Evolutionary conservation across 2,888 invertebrate genomes (phyloP).

Genomic region (Hecatera dysodea): DNA sequence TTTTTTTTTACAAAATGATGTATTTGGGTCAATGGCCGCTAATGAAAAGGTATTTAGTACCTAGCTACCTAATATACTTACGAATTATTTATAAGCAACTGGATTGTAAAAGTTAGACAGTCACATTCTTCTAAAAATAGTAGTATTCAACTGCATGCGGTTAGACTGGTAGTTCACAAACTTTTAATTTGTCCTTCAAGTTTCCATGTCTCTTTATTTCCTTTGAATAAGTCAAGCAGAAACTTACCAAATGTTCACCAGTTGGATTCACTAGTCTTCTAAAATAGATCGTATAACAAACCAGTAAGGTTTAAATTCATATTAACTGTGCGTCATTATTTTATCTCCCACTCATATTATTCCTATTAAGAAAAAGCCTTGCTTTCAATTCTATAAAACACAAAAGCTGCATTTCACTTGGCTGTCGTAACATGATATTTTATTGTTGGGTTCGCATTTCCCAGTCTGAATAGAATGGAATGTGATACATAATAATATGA

Average conservation of each 20-base stretch:
- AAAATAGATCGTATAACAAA: conserved; percentile 15
- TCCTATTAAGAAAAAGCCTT: not conserved
- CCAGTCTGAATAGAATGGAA: conserved; percentile 40
- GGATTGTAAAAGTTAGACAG: no score
- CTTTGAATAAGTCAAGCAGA: not conserved
- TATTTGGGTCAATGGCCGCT: no score
- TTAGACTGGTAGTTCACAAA: no score
- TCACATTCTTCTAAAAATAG: no score
- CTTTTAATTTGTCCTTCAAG: not conserved
- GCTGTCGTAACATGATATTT: conserved; percentile 42
- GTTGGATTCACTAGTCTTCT: not conserved
- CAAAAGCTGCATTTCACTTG: conserved; percentile 34
- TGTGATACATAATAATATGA: conserved; percentile 31
- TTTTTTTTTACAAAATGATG: no score
- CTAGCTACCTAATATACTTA: no score
- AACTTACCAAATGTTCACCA: not conserved
- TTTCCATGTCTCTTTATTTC: not conserved
- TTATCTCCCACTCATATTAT: conserved; percentile 18
- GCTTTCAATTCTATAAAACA: conserved; percentile 8
- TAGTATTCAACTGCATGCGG: no score
- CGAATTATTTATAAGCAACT: no score
- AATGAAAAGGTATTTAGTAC: no score
- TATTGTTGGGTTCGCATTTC: conserved; percentile 38
- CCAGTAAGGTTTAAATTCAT: not conserved
- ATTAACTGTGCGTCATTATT: not conserved